Evolutionary conservation across 2,888 invertebrate genomes (phyloP).

Genomic region (Hirudinaria manillensis): DNA sequence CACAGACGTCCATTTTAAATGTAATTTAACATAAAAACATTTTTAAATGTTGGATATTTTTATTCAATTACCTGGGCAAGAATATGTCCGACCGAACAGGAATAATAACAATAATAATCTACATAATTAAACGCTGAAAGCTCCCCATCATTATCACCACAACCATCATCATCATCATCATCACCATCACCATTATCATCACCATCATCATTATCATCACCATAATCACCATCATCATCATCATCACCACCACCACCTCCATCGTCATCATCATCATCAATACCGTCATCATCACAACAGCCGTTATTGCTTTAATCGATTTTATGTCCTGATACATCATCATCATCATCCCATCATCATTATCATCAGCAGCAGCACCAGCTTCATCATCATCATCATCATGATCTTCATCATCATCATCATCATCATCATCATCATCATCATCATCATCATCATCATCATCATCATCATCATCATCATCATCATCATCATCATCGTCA

Average conservation of each 20-base stretch:
- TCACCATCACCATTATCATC: background rate
- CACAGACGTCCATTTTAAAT: too few species aligned
- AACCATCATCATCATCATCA: background rate
- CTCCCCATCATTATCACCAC: background rate
- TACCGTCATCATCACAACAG: background rate
- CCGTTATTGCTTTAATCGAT: too few species aligned
- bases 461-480: constrained; percentile 22
- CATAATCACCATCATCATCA: background rate
- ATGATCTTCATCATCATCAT: background rate
- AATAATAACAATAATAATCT: background rate
- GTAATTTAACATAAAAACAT: too few species aligned
- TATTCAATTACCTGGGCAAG: background rate
- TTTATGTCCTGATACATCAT: too few species aligned
- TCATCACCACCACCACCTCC: background rate
- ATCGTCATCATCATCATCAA: background rate
- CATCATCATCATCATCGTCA: constrained; percentile 1
- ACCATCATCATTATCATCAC: background rate
- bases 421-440: constrained; percentile 13
- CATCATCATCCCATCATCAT: background rate
- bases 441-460: constrained; percentile 10
- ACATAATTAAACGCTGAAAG: background rate
- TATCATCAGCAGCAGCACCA: background rate
- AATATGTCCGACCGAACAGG: background rate
- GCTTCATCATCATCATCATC: constrained; percentile 15
- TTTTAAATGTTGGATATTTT: too few species aligned